phyloP scores from a whole-genome alignment of 1,140 invertebrate species.

The Bombus affinis region DNA sequence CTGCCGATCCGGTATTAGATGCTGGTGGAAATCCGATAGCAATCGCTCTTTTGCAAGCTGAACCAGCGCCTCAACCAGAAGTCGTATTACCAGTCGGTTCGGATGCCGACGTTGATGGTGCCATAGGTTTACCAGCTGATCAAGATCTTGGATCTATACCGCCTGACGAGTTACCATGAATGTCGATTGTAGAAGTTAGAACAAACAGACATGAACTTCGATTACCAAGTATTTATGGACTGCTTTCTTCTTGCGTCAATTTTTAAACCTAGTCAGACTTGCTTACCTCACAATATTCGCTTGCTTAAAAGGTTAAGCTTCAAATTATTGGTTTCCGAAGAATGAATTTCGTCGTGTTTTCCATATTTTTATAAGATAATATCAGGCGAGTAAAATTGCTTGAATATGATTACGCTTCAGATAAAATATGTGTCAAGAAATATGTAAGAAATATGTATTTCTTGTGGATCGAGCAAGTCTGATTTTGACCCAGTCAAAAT shows the following conservation, averaged over 20 bases:
- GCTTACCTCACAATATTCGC: constrained; percentile 19
- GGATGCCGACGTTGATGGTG: constrained; percentile 76
- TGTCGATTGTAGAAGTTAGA: not conserved
- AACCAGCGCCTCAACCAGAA: constrained; percentile 68
- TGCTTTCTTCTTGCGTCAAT: constrained; percentile 48
- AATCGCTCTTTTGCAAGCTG: constrained; percentile 58
- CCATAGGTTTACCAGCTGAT: constrained; percentile 64
- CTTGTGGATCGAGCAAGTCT: not conserved
- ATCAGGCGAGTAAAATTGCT: not conserved
- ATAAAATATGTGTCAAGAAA: not conserved
- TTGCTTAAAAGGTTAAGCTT: constrained; percentile 7
- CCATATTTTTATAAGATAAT: constrained; percentile 28
- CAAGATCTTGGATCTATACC: constrained; percentile 62
- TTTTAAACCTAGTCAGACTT: constrained; percentile 28
- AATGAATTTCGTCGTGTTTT: not conserved
- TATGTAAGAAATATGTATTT: not conserved
- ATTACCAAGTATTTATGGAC: constrained; percentile 33
- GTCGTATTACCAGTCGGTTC: constrained; percentile 64
- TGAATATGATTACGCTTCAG: not conserved
- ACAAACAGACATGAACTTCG: constrained; percentile 5
- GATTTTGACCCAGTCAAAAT: constrained; percentile 23
- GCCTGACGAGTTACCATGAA: constrained; percentile 65
- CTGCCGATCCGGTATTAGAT: constrained; percentile 91
- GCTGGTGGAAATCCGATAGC: constrained; percentile 84
- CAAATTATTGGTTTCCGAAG: constrained; percentile 20